Percentiles rank a stretch among this genome's conserved stretches.
These are phyloP conservation scores for Dipodomys merriami DNA, from an alignment of 2,113 vertebrate genomes.

Conservation along the genomic window DNA sequence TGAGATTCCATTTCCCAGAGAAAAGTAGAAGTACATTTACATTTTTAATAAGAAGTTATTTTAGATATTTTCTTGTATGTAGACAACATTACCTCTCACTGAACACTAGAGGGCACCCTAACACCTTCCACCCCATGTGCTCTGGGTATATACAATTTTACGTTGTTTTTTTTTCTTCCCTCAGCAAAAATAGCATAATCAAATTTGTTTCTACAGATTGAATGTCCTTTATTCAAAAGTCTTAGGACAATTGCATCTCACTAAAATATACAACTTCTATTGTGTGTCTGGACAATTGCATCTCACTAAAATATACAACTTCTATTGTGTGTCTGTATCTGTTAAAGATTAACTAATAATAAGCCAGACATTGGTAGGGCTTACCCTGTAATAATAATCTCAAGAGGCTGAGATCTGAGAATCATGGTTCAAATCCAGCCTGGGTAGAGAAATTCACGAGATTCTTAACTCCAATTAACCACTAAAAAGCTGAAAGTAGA, in stretches of 20 bases:
- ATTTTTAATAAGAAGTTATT: not conserved
- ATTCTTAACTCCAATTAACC: no score
- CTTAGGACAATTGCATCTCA: not conserved
- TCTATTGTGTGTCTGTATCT: no score
- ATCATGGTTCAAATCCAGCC: no score
- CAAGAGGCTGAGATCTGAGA: no score
- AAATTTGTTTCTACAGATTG: not conserved
- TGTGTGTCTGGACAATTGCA: no score
- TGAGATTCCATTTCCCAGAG: not conserved
- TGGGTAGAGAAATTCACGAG: no score
- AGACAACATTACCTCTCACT: not conserved
- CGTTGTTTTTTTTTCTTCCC: not conserved
- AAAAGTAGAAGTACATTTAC: not conserved
- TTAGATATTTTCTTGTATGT: not conserved
- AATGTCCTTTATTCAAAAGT: not conserved
- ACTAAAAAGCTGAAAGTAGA: no score
- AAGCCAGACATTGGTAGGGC: no score
- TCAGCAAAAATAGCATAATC: not conserved
- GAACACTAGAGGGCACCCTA: constrained; percentile 36
- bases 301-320: not conserved
- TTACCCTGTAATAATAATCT: no score
- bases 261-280: no score
- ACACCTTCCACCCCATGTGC: not conserved
- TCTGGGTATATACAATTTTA: no score
- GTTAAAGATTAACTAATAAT: no score